Base-by-base conservation (phyloP, 1,140 invertebrate genomes). In the Helicorthomorpha holstii region DNA sequence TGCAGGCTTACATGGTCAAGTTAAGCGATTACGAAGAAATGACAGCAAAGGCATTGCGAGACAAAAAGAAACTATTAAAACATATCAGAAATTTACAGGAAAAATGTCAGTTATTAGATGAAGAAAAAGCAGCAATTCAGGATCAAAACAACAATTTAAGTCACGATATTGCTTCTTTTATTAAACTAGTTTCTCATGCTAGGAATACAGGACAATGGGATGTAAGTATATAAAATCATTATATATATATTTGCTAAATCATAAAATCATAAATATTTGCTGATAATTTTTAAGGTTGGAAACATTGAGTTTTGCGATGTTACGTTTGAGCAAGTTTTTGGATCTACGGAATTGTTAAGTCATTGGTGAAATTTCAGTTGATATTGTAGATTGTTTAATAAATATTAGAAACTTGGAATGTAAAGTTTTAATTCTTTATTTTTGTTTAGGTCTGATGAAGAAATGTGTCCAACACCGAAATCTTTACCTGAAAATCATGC, bases 261-360 rank as follows among this genome's bases (percentile, higher is more conserved):
- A 25, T 7, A 46, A 22, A 10, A 22, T 46, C 29, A 7, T 7
- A 34, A 7, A 7, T 10, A 4, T 46, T 7, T 22, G 12, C 21
- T 10, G 12, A 25, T 46, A 22, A 4, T 7, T 22, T 22, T 46
- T 4, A 7, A 46, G 44, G 44, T 46, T 46, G 44, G 44, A 7
- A 46, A 46, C 25, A 22, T 46, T 12, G 44, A 46, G 7, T 46
- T 46, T 46, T 46, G 44, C 21, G 44, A 46, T 7, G 44, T 46
- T 25, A 46, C 44, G 19, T 46, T 46, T 25, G 44, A 46, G 19
- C 44, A 46, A 25, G 44, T 46, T 7, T 46, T 46, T 25, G 44
- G 44, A 10, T 46, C 44, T 4, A 46, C 7, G 4, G 44, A 46
- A 10, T 19, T 7, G 21, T 19, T 46, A 21, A 12, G 19, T 22